phyloP scores from a whole-genome alignment of 2,888 invertebrate genomes.

The Hypsopygia costalis region DNA sequence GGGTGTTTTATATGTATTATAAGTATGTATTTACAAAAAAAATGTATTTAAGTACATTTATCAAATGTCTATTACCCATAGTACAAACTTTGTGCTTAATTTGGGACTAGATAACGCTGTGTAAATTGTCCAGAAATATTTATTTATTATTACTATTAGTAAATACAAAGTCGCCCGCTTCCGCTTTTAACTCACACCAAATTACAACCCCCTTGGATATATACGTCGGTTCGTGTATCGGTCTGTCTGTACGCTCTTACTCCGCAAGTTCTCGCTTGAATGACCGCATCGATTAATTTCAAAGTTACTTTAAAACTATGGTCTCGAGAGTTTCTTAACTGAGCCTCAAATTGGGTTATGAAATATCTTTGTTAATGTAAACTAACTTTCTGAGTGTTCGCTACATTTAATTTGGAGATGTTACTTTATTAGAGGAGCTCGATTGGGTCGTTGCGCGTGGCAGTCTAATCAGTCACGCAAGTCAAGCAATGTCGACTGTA shows the following conservation, averaged over 20 bases:
- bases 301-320: conserved; percentile 46
- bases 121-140: too few relatives aligned
- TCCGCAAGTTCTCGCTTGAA: conserved; percentile 33
- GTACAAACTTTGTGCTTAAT: too few relatives aligned
- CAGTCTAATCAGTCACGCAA: too few relatives aligned
- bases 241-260: conserved; percentile 17
- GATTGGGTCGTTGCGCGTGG: too few relatives aligned
- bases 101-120: too few relatives aligned
- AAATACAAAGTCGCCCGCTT: not conserved
- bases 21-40: too few relatives aligned
- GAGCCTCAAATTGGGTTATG: conserved; percentile 34
- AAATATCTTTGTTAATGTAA: conserved; percentile 22
- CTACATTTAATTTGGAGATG: not conserved
- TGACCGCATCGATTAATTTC: conserved; percentile 48
- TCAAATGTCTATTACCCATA: too few relatives aligned
- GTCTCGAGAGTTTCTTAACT: conserved; percentile 25
- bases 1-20: too few relatives aligned
- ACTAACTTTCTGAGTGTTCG: conserved; percentile 4
- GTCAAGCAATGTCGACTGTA: too few relatives aligned
- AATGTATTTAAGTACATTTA: too few relatives aligned
- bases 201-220: not conserved
- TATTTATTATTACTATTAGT: too few relatives aligned
- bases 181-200: conserved; percentile 6
- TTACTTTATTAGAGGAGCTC: conserved; percentile 11
- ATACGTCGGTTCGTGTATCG: conserved; percentile 2